phyloP scores from a whole-genome alignment of 2,797 vertebrate genomes.

The Galagoides demidoff region DNA sequence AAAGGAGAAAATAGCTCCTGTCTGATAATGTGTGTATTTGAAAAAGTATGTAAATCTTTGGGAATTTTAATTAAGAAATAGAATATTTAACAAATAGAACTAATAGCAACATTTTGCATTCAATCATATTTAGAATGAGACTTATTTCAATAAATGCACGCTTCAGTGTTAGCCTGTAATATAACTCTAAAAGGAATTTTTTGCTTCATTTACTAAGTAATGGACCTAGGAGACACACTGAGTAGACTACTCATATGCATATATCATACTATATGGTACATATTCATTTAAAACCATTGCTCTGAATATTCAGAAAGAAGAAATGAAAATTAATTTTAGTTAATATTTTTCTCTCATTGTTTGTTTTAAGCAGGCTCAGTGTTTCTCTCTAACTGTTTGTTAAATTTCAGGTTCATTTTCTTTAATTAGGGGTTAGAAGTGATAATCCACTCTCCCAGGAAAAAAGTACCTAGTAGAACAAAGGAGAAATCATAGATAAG shows the following conservation, averaged over 20 bases:
- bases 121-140: conserved; percentile 45
- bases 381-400: neutral
- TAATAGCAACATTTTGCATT: conserved; percentile 24
- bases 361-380: neutral
- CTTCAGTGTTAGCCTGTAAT: conserved; percentile 40
- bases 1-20: neutral
- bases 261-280: neutral
- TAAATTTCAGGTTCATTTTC: neutral
- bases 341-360: neutral
- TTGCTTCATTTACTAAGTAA: conserved; percentile 6
- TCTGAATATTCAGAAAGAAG: neutral
- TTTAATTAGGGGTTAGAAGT: neutral
- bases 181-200: neutral
- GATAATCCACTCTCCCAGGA: neutral
- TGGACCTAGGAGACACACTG: neutral
- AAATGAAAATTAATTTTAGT: neutral
- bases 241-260: neutral
- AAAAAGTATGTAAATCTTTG: conserved; percentile 32
- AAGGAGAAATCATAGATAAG: neutral
- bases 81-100: conserved; percentile 46
- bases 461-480: neutral
- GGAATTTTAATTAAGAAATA: conserved; percentile 41
- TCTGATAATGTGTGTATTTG: conserved; percentile 1
- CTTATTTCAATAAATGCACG: neutral
- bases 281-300: conserved; percentile 12